Evolutionary conservation across 1,140 invertebrate species (phyloP).

Genomic region (Yoshiicerus persimilis): DNA sequence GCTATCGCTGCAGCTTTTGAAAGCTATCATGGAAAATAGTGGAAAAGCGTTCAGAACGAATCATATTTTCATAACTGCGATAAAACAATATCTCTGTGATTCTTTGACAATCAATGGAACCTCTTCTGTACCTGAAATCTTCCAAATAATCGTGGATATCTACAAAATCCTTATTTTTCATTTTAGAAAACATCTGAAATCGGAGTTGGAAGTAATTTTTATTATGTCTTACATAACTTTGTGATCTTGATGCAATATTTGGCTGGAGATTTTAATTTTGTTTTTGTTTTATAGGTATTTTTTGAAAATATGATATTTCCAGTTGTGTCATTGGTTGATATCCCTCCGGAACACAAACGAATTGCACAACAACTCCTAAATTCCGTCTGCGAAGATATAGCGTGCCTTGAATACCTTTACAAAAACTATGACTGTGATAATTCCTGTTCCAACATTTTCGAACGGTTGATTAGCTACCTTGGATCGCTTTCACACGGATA

Average conservation of each 20-base stretch:
- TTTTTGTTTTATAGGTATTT: slow-evolving; percentile 66
- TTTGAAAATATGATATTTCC: slow-evolving; percentile 99
- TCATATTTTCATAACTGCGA: slow-evolving; percentile 97
- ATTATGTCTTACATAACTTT: background rate
- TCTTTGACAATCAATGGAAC: slow-evolving; percentile 98
- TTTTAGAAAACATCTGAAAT: slow-evolving; percentile 96
- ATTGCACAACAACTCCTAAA: slow-evolving; percentile 97
- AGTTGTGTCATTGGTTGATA: slow-evolving; percentile 93
- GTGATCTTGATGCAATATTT: background rate
- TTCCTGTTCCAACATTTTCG: slow-evolving; percentile 95
- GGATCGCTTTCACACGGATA: slow-evolving; percentile 76
- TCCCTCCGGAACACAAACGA: slow-evolving; percentile 98
- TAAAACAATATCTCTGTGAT: slow-evolving; percentile 98
- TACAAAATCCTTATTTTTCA: slow-evolving; percentile 93
- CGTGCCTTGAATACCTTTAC: slow-evolving; percentile 98
- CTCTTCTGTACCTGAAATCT: slow-evolving; percentile 94
- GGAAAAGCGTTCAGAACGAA: slow-evolving; percentile 94
- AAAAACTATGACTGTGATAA: slow-evolving; percentile 99
- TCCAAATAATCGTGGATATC: slow-evolving; percentile 93
- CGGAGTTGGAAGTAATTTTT: slow-evolving; percentile 88
- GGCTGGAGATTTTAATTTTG: background rate
- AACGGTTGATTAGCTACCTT: slow-evolving; percentile 87
- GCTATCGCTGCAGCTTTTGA: slow-evolving; percentile 87
- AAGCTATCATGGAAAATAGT: slow-evolving; percentile 95
- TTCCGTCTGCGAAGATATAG: slow-evolving; percentile 95